Evolutionary conservation across 2,888 invertebrate genomes (phyloP), one percentile per base, ranked within the genome.

Genomic region (Dorcus parallelipipedus): DNA sequence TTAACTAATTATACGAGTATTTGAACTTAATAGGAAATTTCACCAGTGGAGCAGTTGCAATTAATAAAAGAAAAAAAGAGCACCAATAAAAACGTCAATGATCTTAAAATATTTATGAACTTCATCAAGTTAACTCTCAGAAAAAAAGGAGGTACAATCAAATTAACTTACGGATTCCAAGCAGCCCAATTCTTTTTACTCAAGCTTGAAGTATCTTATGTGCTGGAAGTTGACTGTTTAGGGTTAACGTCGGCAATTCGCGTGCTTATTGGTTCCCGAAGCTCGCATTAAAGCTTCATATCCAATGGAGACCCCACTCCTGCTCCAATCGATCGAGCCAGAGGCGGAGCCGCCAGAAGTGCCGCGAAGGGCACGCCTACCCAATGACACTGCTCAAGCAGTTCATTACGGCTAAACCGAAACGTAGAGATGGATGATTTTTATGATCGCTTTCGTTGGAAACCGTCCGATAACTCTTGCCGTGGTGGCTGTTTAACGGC

Each of bases 241-340:
- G 45, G 54, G 43, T 54, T 51, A 61, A 61, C 63, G 54, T 61
- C 58, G 59, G 54, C 54, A 56, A 48, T 45, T 23, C 48, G 49
- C 48, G 41, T 38, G 54, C 49, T 48, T 53, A 63, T 63, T 73
- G 73, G 73, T 66, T 62, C 58, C 41, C 42, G 60, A 59, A 60
- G 56, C 62, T 63, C 55, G 57, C 64, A 62, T 63, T 58, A 63
- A 60, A 56, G 59, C 66, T 65, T 64, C 65, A 67, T 66, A 67
- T 65, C 71, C 71, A 71, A 69, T 70, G 70, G 73, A 64, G 69
- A 70, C 69, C 67, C 66, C 71, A 58, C 61, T 63, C 61, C 58
- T 60, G 64, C 64, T 64, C 73, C 73, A 72, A 71, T 73, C 69
- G 71, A 68, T 70, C 54, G 60, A 58, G 62, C 61, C 53, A 54